Percentiles rank a stretch among this genome's conserved stretches.
These are phyloP conservation scores for Ceriagrion tenellum DNA, from an alignment of 2,888 invertebrate genomes.

Conservation along the genomic window DNA sequence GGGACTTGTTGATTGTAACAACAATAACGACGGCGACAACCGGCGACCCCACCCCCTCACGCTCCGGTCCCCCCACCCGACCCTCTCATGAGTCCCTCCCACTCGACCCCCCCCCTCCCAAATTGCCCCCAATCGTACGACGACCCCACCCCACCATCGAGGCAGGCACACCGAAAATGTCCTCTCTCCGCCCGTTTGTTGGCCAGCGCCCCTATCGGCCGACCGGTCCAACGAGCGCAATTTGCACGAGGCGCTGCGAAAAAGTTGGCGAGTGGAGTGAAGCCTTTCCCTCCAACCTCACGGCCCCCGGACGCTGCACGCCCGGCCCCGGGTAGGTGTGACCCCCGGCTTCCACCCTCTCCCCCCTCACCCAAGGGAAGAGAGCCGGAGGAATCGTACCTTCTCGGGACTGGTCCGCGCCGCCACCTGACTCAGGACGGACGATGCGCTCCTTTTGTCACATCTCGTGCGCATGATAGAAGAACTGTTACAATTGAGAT, in stretches of 20 bases:
- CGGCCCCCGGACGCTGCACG: too few relatives aligned
- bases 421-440: too few relatives aligned
- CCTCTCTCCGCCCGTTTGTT: not conserved
- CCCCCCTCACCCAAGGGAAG: too few relatives aligned
- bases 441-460: too few relatives aligned
- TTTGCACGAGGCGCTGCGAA: not conserved
- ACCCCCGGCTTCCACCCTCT: too few relatives aligned
- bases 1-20: conserved; percentile 11
- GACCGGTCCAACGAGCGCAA: not conserved
- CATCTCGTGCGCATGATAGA: too few relatives aligned
- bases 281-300: too few relatives aligned
- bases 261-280: not conserved
- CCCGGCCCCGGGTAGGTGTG: too few relatives aligned
- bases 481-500: too few relatives aligned
- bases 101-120: not conserved
- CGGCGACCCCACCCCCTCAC: too few relatives aligned
- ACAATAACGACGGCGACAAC: not conserved
- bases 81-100: not conserved
- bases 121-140: not conserved
- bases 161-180: not conserved
- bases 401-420: too few relatives aligned
- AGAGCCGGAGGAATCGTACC: too few relatives aligned
- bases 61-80: not conserved
- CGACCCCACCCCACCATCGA: not conserved
- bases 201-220: not conserved